phyloP scores from a whole-genome alignment of 2,888 invertebrate genomes.

The Resseliella maxima region DNA sequence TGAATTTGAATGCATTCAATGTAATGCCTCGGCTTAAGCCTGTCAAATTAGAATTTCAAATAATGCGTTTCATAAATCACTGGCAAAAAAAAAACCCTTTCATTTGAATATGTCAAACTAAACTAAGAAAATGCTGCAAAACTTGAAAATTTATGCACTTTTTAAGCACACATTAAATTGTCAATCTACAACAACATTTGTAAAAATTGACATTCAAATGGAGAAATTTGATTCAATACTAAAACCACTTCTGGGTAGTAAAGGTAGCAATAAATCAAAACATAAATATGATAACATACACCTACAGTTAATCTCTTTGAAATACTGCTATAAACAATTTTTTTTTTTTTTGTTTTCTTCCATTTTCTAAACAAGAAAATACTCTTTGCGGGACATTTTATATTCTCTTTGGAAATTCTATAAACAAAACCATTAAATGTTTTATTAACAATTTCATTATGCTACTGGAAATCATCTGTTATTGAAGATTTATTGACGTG shows the following conservation, averaged over 20 bases:
- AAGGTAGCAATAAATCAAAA: conserved; percentile 11
- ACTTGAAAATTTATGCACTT: background rate
- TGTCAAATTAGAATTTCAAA: conserved; percentile 16
- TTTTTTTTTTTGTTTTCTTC: background rate
- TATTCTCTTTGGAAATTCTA: background rate
- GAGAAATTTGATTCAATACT: background rate
- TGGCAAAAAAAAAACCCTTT: background rate
- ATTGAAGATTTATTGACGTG: background rate
- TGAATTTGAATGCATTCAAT: conserved; percentile 9
- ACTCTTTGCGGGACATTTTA: background rate
- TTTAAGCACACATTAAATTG: background rate
- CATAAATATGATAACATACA: background rate
- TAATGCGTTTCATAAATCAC: conserved; percentile 23
- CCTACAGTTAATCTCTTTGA: background rate
- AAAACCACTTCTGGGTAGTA: background rate
- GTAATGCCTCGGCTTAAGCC: background rate
- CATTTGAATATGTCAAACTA: background rate
- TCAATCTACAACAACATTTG: background rate
- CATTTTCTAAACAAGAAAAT: background rate
- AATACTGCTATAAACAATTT: background rate
- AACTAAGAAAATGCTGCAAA: background rate
- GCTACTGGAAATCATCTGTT: background rate
- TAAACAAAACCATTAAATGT: conserved; percentile 10
- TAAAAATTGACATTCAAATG: background rate
- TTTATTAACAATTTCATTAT: background rate